Evolutionary conservation across 2,113 vertebrate genomes (phyloP).

Genomic region (Garra rufa): DNA sequence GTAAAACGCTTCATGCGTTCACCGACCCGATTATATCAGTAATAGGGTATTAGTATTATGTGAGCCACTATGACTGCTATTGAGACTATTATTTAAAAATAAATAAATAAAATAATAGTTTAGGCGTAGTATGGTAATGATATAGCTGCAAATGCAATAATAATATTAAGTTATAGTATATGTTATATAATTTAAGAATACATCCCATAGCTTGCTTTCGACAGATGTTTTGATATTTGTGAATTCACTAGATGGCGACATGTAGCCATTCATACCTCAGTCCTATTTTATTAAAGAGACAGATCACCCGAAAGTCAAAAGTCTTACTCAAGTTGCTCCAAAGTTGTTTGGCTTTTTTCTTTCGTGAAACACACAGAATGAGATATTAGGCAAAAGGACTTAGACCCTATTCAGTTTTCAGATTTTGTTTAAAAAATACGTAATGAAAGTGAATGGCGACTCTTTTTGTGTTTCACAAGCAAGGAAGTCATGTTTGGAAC

Average conservation of each 20-base stretch:
- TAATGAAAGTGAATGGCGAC: not conserved
- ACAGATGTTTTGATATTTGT: not conserved
- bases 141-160: not conserved
- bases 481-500: not conserved
- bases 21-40: not conserved
- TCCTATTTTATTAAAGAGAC: not conserved
- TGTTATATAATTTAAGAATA: not conserved
- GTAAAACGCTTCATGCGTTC: not conserved
- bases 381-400: not conserved
- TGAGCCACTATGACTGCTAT: not conserved
- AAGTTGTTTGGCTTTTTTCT: not conserved
- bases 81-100: not conserved
- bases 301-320: not conserved
- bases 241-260: conserved; percentile 38
- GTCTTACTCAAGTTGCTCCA: not conserved
- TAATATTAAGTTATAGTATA: not conserved
- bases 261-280: not conserved
- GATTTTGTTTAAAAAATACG: not conserved
- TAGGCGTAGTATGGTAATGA: not conserved
- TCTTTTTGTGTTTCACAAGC: not conserved
- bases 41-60: not conserved
- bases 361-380: not conserved
- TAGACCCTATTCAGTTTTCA: not conserved
- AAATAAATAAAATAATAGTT: not conserved
- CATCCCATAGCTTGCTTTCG: not conserved